Base-by-base conservation (phyloP, 2,888 invertebrate genomes). In the Copidosoma aretas region DNA sequence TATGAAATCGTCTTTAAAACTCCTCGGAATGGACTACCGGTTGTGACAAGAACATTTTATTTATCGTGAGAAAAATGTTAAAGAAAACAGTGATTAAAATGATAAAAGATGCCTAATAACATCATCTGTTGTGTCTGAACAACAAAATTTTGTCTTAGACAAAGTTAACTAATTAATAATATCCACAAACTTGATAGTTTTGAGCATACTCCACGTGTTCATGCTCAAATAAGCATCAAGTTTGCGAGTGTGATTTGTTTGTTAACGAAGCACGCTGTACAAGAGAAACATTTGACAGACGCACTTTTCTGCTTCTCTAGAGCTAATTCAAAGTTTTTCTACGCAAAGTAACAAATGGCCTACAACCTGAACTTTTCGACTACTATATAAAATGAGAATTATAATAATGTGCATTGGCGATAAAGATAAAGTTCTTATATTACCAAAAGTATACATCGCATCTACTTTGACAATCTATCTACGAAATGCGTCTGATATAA, bases 391-490 rank as follows among this genome's bases (percentile, higher is more conserved):
- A 15, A 54, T 24, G 17, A 53, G 39, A 53, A 32, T 32, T 15
- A 22, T 62, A 14, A 22, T n/a, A 56, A 46, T 39, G 12, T 32
- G 19, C 15, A 32, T 57, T 19, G 32, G 10, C 21, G 12, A 58
- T 17, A 59, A 52, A 25, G 21, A 54, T 67, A 43, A 59, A 22
- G 46, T 56, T 60, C n/a, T n/a, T n/a, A n/a, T 32, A 71, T 61
- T 56, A 65, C 62, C 21, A 64, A 32, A 19, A 60, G 54, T 68
- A 62, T 67, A 59, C 71, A 74, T 73, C 71, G 71, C 75, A 77
- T 77, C 74, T 73, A 80, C 77, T 77, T 77, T 79, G 81, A 81
- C 81, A 81, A 81, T 81, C 81, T 80, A 77, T 74, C 69, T 73
- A 69, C 57, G 70, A 67, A 71, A 71, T 65, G 68, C 64, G 70